Percentiles rank a stretch among this genome's conserved stretches.
Evolutionary conservation across 2,797 vertebrate species (phyloP).

Genomic region (Neosilurus hyrtlii): DNA sequence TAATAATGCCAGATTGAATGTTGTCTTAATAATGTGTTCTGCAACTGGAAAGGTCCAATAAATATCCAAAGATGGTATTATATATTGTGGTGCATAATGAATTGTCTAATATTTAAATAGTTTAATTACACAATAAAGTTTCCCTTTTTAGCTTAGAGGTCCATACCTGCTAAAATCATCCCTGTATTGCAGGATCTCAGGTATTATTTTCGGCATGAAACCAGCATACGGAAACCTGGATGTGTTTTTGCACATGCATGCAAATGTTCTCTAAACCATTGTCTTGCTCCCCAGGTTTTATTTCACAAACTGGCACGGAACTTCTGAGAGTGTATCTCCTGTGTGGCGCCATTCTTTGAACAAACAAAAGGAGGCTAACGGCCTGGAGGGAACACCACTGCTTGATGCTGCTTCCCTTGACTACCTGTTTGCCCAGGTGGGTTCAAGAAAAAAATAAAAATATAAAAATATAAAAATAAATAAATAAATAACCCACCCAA

Average conservation of each 20-base stretch:
- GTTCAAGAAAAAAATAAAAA: constrained; percentile 2
- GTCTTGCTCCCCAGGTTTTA: constrained; percentile 78
- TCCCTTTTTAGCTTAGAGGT: neutral
- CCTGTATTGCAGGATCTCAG: neutral
- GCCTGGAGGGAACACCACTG: constrained; percentile 84
- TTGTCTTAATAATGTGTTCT: neutral
- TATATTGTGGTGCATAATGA: neutral
- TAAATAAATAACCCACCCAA: no score
- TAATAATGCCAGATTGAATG: neutral
- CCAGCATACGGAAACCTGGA: no score
- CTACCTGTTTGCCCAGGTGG: constrained; percentile 93
- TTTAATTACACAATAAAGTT: neutral
- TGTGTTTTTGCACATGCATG: neutral
- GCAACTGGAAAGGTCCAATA: neutral
- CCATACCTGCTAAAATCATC: neutral
- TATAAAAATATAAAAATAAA: no score
- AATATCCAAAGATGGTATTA: neutral
- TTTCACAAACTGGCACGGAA: constrained; percentile 98
- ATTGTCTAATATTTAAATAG: neutral
- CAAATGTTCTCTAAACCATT: neutral
- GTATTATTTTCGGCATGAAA: neutral
- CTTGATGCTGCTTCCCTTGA: constrained; percentile 85
- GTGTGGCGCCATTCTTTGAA: constrained; percentile 91
- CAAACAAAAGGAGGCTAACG: constrained; percentile 78
- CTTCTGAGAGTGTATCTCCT: constrained; percentile 83